Percentiles rank a stretch among this genome's conserved stretches.
Conservation (phyloP, 2,113 vertebrate genomes). For the Maccullochella peelii region DNA sequence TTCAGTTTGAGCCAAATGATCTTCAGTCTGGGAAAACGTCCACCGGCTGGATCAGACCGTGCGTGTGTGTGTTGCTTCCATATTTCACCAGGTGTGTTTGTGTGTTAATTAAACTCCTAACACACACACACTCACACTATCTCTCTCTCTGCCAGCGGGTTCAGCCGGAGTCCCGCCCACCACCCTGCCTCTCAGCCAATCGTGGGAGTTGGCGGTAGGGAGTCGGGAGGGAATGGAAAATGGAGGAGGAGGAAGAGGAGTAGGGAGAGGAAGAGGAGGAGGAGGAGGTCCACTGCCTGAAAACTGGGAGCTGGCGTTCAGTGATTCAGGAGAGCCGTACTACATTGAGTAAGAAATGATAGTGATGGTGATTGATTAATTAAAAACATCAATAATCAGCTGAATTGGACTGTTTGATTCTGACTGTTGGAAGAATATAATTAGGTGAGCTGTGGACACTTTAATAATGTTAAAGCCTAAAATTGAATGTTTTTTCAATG, state of each 20-base stretch:
- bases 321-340: conserved; percentile 81
- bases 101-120: background rate
- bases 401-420: background rate
- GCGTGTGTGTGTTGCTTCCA: no score
- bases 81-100: no score
- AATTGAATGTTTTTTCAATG: background rate
- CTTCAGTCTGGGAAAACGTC: background rate
- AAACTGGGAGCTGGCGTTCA: conserved; percentile 84
- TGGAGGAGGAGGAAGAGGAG: conserved; percentile 54
- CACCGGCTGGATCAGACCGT: background rate
- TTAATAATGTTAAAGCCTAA: background rate
- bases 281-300: conserved; percentile 66
- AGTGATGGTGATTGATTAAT: background rate
- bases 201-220: conserved; percentile 76
- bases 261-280: conserved; percentile 20
- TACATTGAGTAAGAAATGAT: conserved; percentile 77
- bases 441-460: background rate
- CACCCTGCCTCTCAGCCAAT: conserved; percentile 78
- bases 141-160: conserved; percentile 25
- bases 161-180: conserved; percentile 69
- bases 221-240: conserved; percentile 64
- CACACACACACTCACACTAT: background rate
- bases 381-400: background rate
- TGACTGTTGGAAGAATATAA: background rate
- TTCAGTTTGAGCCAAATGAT: background rate